Evolutionary conservation across 2,888 invertebrate species (phyloP).

Genomic region (Calameuta filiformis): DNA sequence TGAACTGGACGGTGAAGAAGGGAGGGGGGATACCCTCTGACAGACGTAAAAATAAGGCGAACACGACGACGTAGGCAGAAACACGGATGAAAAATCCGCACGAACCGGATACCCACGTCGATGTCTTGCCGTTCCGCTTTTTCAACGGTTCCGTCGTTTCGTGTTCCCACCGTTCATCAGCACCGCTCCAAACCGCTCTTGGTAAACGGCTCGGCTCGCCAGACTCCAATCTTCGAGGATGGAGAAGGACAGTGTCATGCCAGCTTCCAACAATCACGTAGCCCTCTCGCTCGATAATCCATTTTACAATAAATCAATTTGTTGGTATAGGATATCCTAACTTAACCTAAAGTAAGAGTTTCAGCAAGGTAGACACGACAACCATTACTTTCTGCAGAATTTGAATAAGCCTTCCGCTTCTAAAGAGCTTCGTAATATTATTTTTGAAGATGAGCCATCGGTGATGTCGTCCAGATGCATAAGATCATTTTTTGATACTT

Average conservation of each 20-base stretch:
- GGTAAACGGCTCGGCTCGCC: neutral
- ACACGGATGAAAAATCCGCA: slow-evolving; percentile 19
- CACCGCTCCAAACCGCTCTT: neutral
- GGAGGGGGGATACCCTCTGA: slow-evolving; percentile 28
- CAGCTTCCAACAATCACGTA: neutral
- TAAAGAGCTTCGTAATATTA: neutral
- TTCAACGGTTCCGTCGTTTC: neutral
- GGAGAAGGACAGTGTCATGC: neutral
- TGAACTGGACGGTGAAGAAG: neutral
- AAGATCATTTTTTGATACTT: neutral
- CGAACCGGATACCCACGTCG: slow-evolving; percentile 33
- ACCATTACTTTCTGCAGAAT: neutral
- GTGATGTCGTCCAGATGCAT: neutral
- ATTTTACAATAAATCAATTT: neutral
- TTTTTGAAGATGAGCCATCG: neutral
- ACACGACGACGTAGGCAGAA: slow-evolving; percentile 10
- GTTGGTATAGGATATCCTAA: neutral
- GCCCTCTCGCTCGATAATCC: neutral
- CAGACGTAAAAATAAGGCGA: slow-evolving; percentile 33
- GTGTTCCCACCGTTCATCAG: neutral
- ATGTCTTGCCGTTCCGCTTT: neutral
- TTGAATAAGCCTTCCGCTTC: neutral
- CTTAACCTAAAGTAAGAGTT: neutral
- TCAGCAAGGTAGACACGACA: neutral
- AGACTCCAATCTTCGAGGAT: neutral